These are phyloP conservation scores for Nothocercus julius DNA, from an alignment of 2,113 vertebrate genomes.

Conservation along the genomic window DNA sequence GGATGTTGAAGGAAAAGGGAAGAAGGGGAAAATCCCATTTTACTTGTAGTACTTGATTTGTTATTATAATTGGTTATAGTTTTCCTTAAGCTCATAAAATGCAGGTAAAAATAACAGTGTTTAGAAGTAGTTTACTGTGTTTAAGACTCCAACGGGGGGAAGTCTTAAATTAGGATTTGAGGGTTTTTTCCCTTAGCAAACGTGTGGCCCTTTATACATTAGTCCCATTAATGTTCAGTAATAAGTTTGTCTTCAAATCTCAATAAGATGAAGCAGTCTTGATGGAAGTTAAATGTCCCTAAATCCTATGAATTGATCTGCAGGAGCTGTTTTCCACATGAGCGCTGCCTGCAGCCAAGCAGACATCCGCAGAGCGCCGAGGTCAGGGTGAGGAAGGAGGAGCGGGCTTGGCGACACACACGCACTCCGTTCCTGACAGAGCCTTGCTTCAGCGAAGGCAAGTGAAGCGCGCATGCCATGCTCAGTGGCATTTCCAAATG, in stretches of 20 bases:
- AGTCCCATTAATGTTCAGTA: conserved; percentile 64
- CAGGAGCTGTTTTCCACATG: conserved; percentile 83
- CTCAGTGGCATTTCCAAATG: conserved; percentile 96
- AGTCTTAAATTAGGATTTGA: conserved; percentile 59
- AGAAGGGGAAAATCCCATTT: conserved; percentile 1
- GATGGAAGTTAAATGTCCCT: conserved; percentile 81
- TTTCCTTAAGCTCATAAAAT: conserved; percentile 74
- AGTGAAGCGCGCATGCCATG: conserved; percentile 89
- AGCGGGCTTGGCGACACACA: conserved; percentile 71
- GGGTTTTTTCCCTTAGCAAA: not conserved
- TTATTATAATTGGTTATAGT: conserved; percentile 57
- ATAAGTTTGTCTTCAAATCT: conserved; percentile 73
- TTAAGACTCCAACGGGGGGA: conserved; percentile 40
- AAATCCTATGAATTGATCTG: conserved; percentile 80
- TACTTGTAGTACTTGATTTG: conserved; percentile 16
- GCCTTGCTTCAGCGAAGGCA: conserved; percentile 81
- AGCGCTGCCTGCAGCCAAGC: conserved; percentile 72
- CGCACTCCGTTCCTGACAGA: conserved; percentile 81
- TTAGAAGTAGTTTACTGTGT: conserved; percentile 39
- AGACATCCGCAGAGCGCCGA: conserved; percentile 77
- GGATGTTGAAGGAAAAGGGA: conserved; percentile 4
- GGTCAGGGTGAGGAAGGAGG: conserved; percentile 79
- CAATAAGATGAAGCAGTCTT: conserved; percentile 70
- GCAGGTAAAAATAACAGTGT: conserved; percentile 64
- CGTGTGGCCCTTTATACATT: conserved; percentile 11